Evolutionary conservation across 30 jellyfish, hydroid and myxozoan genomes (phyloP).

Genomic region (Turritopsis dohrnii): DNA sequence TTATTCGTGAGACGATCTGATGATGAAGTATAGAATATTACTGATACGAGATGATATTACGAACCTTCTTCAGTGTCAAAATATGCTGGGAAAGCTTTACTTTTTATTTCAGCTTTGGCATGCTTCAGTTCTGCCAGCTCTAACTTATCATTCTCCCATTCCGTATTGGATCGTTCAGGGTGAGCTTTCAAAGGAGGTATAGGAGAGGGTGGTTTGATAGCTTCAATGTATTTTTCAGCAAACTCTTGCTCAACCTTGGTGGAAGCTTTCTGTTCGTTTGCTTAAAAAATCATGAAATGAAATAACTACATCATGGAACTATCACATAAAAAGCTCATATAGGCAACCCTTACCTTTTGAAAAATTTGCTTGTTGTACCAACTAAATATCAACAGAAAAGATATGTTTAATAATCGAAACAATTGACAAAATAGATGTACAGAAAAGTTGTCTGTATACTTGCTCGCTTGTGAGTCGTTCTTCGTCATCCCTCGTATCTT

Average conservation of each 20-base stretch:
- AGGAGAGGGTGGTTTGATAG: slow-evolving; percentile 51
- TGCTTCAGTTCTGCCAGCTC: slow-evolving; percentile 58
- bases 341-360: not conserved
- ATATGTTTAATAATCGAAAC: not conserved
- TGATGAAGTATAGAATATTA: too few species aligned
- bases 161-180: slow-evolving; percentile 47
- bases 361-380: not conserved
- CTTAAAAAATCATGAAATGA: not conserved
- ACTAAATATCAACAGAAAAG: not conserved
- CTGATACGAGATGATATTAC: not conserved
- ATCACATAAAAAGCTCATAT: not conserved
- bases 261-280: not conserved
- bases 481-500: slow-evolving; percentile 65
- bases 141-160: slow-evolving; percentile 70
- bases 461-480: slow-evolving; percentile 38
- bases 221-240: slow-evolving; percentile 45
- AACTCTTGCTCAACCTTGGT: not conserved
- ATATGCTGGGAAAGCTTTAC: slow-evolving; percentile 68
- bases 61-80: slow-evolving; percentile 75
- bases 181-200: slow-evolving; percentile 58
- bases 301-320: not conserved
- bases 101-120: slow-evolving; percentile 40
- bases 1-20: too few species aligned
- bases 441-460: not conserved
- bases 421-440: too few species aligned